Evolutionary conservation across 2,797 vertebrate genomes (phyloP).

Genomic region (Oreonectes daqikongensis): DNA sequence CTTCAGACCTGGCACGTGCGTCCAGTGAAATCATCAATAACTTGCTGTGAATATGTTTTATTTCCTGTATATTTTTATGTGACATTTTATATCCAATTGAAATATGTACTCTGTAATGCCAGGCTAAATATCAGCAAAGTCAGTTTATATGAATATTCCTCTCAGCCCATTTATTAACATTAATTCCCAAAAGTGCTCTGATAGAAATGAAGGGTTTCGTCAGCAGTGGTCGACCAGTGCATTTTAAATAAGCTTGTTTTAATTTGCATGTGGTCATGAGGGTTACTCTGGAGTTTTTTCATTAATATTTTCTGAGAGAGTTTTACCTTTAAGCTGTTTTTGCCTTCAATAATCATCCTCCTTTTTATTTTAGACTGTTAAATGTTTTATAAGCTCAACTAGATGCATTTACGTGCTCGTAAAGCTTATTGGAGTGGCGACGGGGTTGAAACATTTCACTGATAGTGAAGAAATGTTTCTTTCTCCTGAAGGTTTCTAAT

Average conservation of each 20-base stretch:
- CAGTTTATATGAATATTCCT: conserved; percentile 70
- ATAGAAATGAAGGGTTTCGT: conserved; percentile 63
- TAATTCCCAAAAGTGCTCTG: conserved; percentile 60
- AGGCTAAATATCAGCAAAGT: conserved; percentile 67
- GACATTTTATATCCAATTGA: conserved; percentile 64
- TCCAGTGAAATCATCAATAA: too few species aligned
- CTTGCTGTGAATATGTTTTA: background rate
- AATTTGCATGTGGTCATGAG: conserved; percentile 73
- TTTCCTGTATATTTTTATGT: conserved; percentile 38
- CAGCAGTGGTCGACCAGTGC: conserved; percentile 58
- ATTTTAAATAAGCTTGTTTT: conserved; percentile 75
- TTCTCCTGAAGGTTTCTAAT: background rate
- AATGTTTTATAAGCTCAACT: conserved; percentile 65
- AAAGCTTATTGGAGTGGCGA: conserved; percentile 62
- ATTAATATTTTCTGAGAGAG: conserved; percentile 62
- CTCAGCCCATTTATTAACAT: conserved; percentile 66
- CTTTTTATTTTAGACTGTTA: conserved; percentile 51
- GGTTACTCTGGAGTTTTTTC: conserved; percentile 65
- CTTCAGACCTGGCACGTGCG: too few species aligned
- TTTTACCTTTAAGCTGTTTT: conserved; percentile 59
- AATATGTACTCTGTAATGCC: conserved; percentile 65
- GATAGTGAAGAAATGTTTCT: background rate
- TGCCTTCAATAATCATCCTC: conserved; percentile 62
- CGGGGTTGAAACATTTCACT: conserved; percentile 42
- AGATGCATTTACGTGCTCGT: conserved; percentile 61